phyloP scores from a whole-genome alignment of 2,888 invertebrate species.

The Clusia tigrina region DNA sequence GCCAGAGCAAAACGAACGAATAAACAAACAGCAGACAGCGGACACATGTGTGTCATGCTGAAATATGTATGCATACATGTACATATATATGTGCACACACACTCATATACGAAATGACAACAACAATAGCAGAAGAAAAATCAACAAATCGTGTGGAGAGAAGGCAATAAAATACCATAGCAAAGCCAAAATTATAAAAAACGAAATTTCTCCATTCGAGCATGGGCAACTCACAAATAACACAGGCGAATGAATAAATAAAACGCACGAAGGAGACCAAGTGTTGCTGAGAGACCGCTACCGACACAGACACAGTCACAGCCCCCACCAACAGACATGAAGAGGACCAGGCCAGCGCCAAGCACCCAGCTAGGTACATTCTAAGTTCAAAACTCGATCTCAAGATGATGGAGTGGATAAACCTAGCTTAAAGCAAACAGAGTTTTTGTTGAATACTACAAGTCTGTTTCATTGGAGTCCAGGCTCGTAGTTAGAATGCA shows the following conservation, averaged over 20 bases:
- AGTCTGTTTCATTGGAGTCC: no score
- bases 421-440: neutral
- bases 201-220: constrained; percentile 8
- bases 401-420: neutral
- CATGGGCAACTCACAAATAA: constrained; percentile 1
- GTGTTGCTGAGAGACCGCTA: neutral
- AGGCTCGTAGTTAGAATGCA: no score
- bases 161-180: neutral
- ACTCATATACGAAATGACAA: neutral
- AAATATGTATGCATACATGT: no score
- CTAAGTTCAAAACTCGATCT: neutral
- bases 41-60: constrained; percentile 18
- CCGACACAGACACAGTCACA: no score
- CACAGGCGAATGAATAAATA: neutral
- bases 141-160: neutral
- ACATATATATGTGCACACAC: no score
- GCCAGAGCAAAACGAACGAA: neutral
- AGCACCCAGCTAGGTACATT: neutral
- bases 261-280: constrained; percentile 11
- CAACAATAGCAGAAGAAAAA: neutral
- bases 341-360: neutral
- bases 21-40: constrained; percentile 8
- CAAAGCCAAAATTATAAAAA: neutral
- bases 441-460: no score
- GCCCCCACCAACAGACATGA: no score